phyloP scores from a whole-genome alignment of 2,797 vertebrate species.

The Anguilla anguilla region DNA sequence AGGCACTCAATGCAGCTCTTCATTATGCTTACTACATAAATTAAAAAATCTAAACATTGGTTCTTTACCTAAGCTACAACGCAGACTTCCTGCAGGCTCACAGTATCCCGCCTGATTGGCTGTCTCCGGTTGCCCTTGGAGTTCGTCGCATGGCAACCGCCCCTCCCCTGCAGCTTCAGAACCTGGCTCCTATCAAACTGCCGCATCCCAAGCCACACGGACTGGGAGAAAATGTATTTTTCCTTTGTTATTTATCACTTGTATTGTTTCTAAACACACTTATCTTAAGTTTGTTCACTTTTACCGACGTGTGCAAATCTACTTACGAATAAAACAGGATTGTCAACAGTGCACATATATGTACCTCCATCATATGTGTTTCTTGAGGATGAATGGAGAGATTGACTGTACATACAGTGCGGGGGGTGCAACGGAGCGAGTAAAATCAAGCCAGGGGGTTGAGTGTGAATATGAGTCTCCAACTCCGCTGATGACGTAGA shows the following conservation, averaged over 20 bases:
- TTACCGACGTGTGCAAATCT: neutral
- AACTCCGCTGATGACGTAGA: slow-evolving; percentile 58
- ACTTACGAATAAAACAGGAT: neutral
- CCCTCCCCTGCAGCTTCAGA: slow-evolving; percentile 74
- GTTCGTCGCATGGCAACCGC: slow-evolving; percentile 67
- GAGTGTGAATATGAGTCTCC: slow-evolving; percentile 22
- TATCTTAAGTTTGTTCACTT: neutral
- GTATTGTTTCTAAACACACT: neutral
- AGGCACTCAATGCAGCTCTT: neutral
- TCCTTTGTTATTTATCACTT: slow-evolving; percentile 47
- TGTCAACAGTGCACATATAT: neutral
- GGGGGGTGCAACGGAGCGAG: neutral
- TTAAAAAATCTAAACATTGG: too few species aligned
- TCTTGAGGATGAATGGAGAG: slow-evolving; percentile 33
- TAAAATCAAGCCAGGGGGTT: slow-evolving; percentile 22
- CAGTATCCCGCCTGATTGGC: slow-evolving; percentile 26
- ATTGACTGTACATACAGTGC: neutral
- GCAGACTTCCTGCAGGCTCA: slow-evolving; percentile 11
- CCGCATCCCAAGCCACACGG: slow-evolving; percentile 43
- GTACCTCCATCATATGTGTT: neutral
- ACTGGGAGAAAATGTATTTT: slow-evolving; percentile 49
- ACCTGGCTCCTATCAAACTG: slow-evolving; percentile 52
- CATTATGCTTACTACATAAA: neutral
- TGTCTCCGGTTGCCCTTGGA: slow-evolving; percentile 49
- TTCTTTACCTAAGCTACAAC: slow-evolving; percentile 11